Conservation (phyloP, 2,797 vertebrate species). For the Ceryle rudis region DNA sequence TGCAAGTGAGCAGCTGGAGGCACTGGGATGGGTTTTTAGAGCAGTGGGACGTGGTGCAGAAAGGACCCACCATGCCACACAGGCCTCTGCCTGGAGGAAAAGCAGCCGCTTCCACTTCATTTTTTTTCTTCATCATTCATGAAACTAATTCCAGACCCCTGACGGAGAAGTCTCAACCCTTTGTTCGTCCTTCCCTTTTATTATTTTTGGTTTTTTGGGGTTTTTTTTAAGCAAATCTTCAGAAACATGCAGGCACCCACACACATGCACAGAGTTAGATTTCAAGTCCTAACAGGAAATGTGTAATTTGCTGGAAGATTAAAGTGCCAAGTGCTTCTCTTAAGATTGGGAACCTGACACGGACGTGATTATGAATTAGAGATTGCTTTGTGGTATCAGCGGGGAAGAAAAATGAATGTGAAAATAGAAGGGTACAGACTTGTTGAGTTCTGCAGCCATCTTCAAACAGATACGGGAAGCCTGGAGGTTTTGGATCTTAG, state of each 20-base stretch:
- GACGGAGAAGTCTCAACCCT: neutral
- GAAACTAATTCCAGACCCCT: neutral
- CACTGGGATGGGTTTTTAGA: neutral
- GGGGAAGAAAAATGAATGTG: neutral
- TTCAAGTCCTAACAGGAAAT: conserved; percentile 64
- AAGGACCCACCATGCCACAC: neutral
- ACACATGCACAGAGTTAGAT: neutral
- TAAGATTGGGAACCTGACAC: conserved; percentile 54
- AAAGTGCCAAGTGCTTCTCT: conserved; percentile 48
- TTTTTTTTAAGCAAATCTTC: neutral
- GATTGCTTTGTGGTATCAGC: conserved; percentile 49
- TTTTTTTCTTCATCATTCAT: neutral
- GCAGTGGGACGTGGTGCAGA: neutral
- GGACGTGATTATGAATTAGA: conserved; percentile 58
- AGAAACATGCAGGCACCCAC: neutral
- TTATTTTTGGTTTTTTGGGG: neutral
- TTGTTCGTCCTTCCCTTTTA: neutral
- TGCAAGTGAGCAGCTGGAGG: rapidly evolving
- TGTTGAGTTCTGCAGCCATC: conserved; percentile 29
- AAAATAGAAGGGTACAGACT: conserved; percentile 40
- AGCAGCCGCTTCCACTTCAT: neutral
- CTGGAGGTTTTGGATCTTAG: conserved; percentile 1
- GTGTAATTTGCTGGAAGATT: conserved; percentile 62
- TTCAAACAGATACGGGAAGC: conserved; percentile 10
- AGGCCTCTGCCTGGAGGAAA: neutral